A percentile compares a stretch with the other conserved stretches of the same genome.
These are phyloP conservation scores for Gephyroberyx darwinii DNA, from an alignment of 2,797 vertebrate genomes.

Conservation along the genomic window DNA sequence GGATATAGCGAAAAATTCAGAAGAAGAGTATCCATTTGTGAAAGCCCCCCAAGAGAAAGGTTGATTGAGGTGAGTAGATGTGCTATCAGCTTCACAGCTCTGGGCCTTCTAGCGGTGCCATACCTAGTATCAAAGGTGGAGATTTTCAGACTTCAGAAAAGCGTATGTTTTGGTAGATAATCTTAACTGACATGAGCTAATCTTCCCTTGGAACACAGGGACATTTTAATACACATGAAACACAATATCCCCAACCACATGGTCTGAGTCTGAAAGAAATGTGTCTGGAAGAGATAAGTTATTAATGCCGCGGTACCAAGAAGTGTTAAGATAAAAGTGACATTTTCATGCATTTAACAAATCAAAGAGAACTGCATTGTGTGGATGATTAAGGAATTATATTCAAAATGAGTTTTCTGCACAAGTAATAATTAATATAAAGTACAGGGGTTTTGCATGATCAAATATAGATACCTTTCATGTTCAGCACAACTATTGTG, in stretches of 20 bases:
- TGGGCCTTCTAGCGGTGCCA: constrained; percentile 26
- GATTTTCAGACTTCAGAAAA: constrained; percentile 41
- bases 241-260: constrained; percentile 44
- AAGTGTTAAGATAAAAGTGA: constrained; percentile 42
- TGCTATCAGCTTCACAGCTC: constrained; percentile 50
- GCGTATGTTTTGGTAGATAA: constrained; percentile 42
- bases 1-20: constrained; percentile 33
- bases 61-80: constrained; percentile 53
- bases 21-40: constrained; percentile 61
- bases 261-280: constrained; percentile 43
- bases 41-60: constrained; percentile 43
- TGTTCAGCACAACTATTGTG: constrained; percentile 39
- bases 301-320: constrained; percentile 35
- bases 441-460: constrained; percentile 51
- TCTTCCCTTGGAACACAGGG: constrained; percentile 47
- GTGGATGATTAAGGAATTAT: constrained; percentile 36
- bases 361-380: constrained; percentile 33
- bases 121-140: constrained; percentile 30
- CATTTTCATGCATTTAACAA: constrained; percentile 40
- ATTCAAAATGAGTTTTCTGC: constrained; percentile 38
- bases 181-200: constrained; percentile 63
- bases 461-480: constrained; percentile 68
- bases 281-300: constrained; percentile 57
- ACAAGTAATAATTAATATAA: constrained; percentile 51
- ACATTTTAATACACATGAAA: constrained; percentile 49